Conservation (phyloP, 1,140 invertebrate genomes). For the Rhagoletis pomonella region DNA sequence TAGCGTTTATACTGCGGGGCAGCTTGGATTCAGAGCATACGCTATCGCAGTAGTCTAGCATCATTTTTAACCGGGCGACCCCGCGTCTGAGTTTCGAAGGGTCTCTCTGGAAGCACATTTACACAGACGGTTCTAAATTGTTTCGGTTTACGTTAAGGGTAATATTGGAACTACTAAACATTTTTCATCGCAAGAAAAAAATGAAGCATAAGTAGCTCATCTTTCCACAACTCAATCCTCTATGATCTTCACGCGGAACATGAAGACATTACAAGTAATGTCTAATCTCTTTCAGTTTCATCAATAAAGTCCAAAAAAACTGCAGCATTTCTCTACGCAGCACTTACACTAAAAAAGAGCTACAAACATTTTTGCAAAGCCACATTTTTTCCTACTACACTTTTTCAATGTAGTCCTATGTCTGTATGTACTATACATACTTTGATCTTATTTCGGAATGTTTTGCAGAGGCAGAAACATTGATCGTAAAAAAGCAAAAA, state of each 20-base stretch:
- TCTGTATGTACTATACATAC: neutral
- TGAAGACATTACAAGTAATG: slow-evolving; percentile 44
- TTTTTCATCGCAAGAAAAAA: too few relatives aligned
- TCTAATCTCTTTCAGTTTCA: slow-evolving; percentile 26
- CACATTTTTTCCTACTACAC: neutral
- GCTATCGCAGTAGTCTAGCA: too few relatives aligned
- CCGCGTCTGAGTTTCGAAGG: too few relatives aligned
- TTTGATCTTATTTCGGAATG: slow-evolving; percentile 2
- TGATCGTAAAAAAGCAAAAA: neutral
- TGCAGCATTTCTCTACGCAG: neutral
- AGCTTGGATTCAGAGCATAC: too few relatives aligned
- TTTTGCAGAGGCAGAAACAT: slow-evolving; percentile 8
- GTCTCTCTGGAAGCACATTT: too few relatives aligned
- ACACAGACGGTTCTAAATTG: too few relatives aligned
- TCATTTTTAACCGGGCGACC: too few relatives aligned
- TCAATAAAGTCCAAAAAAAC: neutral
- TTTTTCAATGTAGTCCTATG: neutral
- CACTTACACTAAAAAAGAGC: neutral
- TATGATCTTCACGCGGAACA: neutral
- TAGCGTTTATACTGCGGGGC: too few relatives aligned
- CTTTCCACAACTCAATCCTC: neutral
- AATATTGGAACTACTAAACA: too few relatives aligned
- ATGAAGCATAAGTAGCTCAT: neutral
- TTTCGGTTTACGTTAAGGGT: too few relatives aligned
- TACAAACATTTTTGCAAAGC: neutral